Base-by-base conservation (phyloP, 2,888 invertebrate genomes). In the Dioctria rufipes region DNA sequence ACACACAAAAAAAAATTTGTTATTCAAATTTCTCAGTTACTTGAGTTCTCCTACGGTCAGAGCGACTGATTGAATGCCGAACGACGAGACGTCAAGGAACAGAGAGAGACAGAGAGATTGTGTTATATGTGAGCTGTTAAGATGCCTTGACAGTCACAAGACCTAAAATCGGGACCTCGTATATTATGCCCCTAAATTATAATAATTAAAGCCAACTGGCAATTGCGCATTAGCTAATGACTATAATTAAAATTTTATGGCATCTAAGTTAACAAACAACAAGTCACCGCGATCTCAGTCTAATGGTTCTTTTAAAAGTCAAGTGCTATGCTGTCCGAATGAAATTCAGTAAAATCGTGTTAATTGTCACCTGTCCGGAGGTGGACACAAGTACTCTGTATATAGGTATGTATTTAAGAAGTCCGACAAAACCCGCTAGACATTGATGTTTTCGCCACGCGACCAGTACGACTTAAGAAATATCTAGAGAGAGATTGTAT, bases 11-110 rank as follows among this genome's bases (percentile, higher is more conserved):
- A 25, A 25, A 79, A 79, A 79, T 79, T 79, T 79, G 79, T 67
- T 79, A 79, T 79, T 79, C 79, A 79, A 79, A 79, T 79, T 79
- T 79, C 6, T 9, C 77, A n/a, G 73, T 73, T 73, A 60, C 73
- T 73, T 43, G 58, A 73, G 25, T 25, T 25, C 25, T 73, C 58
- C 11, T 40, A 54, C 54, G 39, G 75, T 49, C 77, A 63, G 77
- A 25, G 25, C 25, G 25, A 25, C 63, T 49, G 77, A 77, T 77
- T 63, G 63, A 63, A 49, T 77, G 63, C 77, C 39, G 77, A 77
- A 63, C 63, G 61, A 60, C 60, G 4, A 5, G 4, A 6, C 2
- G 25, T 25, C 25, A 25, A 25, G 25, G 25, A 25, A 25, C 1
- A 25, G 25, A 25, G 25, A 25, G 25, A 25, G 25, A 25, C 13